Evolutionary conservation across 2,797 vertebrate species (phyloP).

Genomic region (Staurois parvus): DNA sequence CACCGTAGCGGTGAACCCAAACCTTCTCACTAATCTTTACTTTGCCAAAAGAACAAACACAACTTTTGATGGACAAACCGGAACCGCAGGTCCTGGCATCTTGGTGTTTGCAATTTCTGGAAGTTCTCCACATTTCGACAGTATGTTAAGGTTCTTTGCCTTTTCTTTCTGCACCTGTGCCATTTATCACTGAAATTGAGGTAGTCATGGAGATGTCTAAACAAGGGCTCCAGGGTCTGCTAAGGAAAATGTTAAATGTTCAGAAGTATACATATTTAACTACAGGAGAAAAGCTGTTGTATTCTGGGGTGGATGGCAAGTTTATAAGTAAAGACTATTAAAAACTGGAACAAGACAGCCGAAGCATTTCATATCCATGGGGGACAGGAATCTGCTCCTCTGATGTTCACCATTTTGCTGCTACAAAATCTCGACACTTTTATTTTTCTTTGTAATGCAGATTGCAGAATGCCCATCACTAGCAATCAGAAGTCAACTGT

Average conservation of each 20-base stretch:
- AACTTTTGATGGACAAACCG: neutral
- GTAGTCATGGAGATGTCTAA: slow-evolving; percentile 28
- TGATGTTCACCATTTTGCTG: neutral
- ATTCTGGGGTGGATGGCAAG: slow-evolving; percentile 33
- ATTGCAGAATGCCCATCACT: too few relatives aligned
- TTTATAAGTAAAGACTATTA: slow-evolving; percentile 38
- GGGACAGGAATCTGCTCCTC: neutral
- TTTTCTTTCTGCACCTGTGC: slow-evolving; percentile 18
- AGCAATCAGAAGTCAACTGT: too few relatives aligned
- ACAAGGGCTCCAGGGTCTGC: slow-evolving; percentile 11
- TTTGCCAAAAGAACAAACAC: slow-evolving; percentile 2
- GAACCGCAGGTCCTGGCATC: neutral
- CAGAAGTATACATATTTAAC: slow-evolving; percentile 22
- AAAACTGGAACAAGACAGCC: slow-evolving; percentile 24
- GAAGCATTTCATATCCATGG: slow-evolving; percentile 18
- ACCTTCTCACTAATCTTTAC: neutral
- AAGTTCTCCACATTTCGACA: neutral
- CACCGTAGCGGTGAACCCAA: too few relatives aligned
- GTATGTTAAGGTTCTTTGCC: neutral
- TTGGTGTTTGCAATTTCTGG: neutral
- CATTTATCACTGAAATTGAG: slow-evolving; percentile 6
- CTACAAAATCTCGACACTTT: neutral
- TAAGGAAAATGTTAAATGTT: slow-evolving; percentile 42
- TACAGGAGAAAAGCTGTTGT: neutral
- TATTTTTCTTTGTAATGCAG: neutral